Evolutionary conservation across 1,140 invertebrate genomes (phyloP).

Genomic region (Drosophila seguyi): DNA sequence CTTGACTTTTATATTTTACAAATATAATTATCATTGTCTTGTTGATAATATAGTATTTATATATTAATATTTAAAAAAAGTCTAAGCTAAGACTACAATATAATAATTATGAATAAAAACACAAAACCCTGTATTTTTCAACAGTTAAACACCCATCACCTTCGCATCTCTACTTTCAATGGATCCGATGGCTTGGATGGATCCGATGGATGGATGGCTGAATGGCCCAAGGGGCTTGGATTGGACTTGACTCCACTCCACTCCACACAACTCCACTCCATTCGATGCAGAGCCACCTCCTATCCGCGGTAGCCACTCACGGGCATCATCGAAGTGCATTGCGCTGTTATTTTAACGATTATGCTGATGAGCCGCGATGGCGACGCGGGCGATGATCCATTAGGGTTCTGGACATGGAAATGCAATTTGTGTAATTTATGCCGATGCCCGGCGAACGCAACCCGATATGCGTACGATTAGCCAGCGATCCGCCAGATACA

Average conservation of each 20-base stretch:
- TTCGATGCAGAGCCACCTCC: background rate
- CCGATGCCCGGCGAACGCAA: slow-evolving; percentile 55
- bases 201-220: slow-evolving; percentile 18
- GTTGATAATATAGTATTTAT: too few relatives aligned
- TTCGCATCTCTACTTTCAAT: slow-evolving; percentile 7
- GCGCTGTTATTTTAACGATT: slow-evolving; percentile 84
- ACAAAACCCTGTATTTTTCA: background rate
- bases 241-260: slow-evolving; percentile 4
- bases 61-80: too few relatives aligned
- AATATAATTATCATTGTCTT: too few relatives aligned
- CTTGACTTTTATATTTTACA: too few relatives aligned
- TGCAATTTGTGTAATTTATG: slow-evolving; percentile 85
- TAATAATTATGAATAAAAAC: background rate
- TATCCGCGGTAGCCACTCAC: slow-evolving; percentile 67
- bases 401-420: slow-evolving; percentile 80
- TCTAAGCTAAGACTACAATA: too few relatives aligned
- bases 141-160: background rate
- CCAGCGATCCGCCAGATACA: slow-evolving; percentile 77
- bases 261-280: slow-evolving; percentile 9
- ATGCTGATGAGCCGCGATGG: slow-evolving; percentile 75
- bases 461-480: slow-evolving; percentile 69
- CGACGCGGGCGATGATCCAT: slow-evolving; percentile 80
- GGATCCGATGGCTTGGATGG: slow-evolving; percentile 1
- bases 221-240: slow-evolving; percentile 10
- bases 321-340: slow-evolving; percentile 78